Evolutionary conservation across 2,113 vertebrate species (phyloP).

Genomic region (Scatophagus argus): DNA sequence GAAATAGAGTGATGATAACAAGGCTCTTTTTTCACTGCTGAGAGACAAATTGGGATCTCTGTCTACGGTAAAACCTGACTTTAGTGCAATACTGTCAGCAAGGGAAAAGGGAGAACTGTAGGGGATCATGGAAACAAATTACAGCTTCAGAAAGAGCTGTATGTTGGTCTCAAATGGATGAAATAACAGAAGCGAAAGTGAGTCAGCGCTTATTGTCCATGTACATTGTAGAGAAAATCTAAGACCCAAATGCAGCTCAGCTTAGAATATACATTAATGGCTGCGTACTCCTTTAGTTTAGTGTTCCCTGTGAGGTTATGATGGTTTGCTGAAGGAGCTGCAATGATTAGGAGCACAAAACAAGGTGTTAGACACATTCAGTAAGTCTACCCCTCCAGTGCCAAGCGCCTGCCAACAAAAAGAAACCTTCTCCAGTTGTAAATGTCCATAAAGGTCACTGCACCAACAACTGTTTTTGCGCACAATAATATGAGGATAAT

Average conservation of each 20-base stretch:
- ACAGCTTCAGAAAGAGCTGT: neutral
- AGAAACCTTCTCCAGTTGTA: neutral
- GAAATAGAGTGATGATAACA: neutral
- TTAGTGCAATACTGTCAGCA: neutral
- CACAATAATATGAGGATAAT: neutral
- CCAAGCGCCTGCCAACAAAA: neutral
- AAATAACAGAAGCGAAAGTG: neutral
- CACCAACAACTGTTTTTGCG: neutral
- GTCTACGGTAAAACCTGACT: neutral
- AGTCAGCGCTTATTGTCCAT: neutral
- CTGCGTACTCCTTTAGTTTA: neutral
- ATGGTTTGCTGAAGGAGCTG: neutral
- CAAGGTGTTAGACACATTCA: neutral
- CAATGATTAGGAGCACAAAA: neutral
- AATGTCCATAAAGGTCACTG: neutral
- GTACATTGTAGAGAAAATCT: neutral
- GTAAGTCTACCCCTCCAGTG: neutral
- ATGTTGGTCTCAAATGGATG: neutral
- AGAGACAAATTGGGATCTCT: neutral
- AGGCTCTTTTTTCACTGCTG: neutral
- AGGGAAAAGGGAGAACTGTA: neutral
- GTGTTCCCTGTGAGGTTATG: neutral
- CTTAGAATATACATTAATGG: neutral
- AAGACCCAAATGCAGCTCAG: neutral
- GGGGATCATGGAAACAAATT: slow-evolving; percentile 9